A percentile compares a stretch with the other conserved stretches of the same genome.
Conservation (phyloP, 1,140 invertebrate species). For the Calycopis cecrops region DNA sequence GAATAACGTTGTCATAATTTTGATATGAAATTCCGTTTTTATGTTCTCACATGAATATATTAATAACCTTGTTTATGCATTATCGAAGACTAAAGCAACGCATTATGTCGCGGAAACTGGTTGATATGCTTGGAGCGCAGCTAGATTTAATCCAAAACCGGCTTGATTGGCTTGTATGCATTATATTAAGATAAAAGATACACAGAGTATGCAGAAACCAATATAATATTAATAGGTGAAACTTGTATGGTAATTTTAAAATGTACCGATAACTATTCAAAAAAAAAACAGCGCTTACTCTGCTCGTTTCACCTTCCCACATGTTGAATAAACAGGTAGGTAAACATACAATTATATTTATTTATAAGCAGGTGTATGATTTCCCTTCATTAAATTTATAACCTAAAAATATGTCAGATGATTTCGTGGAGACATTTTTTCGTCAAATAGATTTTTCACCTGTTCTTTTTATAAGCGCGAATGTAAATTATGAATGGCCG, state of each 20-base stretch:
- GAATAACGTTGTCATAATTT: constrained; percentile 13
- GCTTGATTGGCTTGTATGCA: constrained; percentile 29
- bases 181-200: constrained; percentile 29
- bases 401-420: too few relatives aligned
- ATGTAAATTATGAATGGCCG: not conserved
- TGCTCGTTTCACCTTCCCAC: too few relatives aligned
- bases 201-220: not conserved
- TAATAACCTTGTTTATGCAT: constrained; percentile 37
- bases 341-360: too few relatives aligned
- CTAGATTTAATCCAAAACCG: constrained; percentile 35
- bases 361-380: too few relatives aligned
- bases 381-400: too few relatives aligned
- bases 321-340: too few relatives aligned
- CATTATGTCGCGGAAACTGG: constrained; percentile 52
- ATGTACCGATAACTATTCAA: too few relatives aligned
- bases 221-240: not conserved
- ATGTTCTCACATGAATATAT: not conserved
- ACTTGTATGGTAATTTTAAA: not conserved
- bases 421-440: too few relatives aligned
- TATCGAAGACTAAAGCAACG: constrained; percentile 37
- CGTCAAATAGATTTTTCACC: too few relatives aligned
- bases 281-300: too few relatives aligned
- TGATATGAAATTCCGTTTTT: not conserved
- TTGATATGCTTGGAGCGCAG: constrained; percentile 28
- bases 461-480: not conserved